Base-by-base conservation (phyloP, 2,888 invertebrate species). In the Hirtodrosophila alboralis region DNA sequence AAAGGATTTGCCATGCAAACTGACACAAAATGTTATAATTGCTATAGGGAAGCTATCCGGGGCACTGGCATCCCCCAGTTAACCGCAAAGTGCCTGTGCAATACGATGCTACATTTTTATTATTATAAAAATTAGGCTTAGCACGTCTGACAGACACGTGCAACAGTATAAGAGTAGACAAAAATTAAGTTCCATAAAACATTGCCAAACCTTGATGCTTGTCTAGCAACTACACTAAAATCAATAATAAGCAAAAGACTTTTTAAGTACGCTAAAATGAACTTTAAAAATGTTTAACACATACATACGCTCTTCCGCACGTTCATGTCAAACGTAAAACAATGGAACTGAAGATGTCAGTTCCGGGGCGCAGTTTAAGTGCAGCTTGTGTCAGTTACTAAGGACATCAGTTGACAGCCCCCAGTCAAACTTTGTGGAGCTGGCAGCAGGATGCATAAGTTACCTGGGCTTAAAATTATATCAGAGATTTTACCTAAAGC, bases 11-110 rank as follows among this genome's bases (percentile, higher is more conserved):
- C 66, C 68, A 53, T 60, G 58, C 68, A 85, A 84, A 84, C 85
- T 81, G 87, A 85, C 85, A 85, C 81, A 85, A 85, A 85, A 85
- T 84, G 79, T 72, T 75, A 68, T 85, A 87, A 85, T 85, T 86
- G 77, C 77, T 58, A 58, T 53, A 45, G 69, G 62, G 59, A 52
- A 52, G 31, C 31, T 31, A 49, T 40, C 30, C 36, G 7, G 8
- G 23, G 23, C 23, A 18, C 8, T 23, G 1, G 23, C 23, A 23
- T 6, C 23, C 9, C 36, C 27, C 41, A n/a, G 40, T 59, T 56
- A 77, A 79, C 79, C 79, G 44, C 79, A 84, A 83, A 72, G 53
- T 58, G 63, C 43, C 40, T 51, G 27, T 72, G 75, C 66, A 76
- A 78, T 75, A 36, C 56, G 59, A 62, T 59, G 67, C 68, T 49